phyloP scores from a whole-genome alignment of 2,888 invertebrate genomes.

The Dasysyrphus albostriatus region DNA sequence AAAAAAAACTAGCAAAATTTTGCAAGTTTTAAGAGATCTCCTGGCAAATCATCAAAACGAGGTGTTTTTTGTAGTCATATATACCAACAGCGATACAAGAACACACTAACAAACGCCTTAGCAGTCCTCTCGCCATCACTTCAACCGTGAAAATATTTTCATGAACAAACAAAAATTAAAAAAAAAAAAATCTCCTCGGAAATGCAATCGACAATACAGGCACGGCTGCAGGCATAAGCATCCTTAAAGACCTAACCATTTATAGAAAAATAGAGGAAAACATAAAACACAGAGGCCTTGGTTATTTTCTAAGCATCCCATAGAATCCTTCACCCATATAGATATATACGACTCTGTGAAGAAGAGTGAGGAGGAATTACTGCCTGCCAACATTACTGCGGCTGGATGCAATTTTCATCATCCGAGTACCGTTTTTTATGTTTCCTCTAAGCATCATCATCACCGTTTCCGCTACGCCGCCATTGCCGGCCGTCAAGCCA shows the following conservation, averaged over 20 bases:
- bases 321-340: neutral
- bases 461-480: conserved; percentile 12
- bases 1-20: neutral
- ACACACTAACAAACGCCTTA: neutral
- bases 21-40: conserved; percentile 1
- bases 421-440: conserved; percentile 64
- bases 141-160: conserved; percentile 61
- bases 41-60: conserved; percentile 27
- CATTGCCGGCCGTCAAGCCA: conserved; percentile 51
- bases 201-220: conserved; percentile 67
- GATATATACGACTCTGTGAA: neutral
- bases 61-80: too few species aligned
- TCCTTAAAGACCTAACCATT: conserved; percentile 59
- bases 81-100: conserved; percentile 27
- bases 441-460: conserved; percentile 53
- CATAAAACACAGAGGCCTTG: conserved; percentile 55
- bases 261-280: conserved; percentile 1
- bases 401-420: conserved; percentile 60
- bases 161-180: conserved; percentile 1
- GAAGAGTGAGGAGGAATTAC: neutral
- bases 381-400: conserved; percentile 32
- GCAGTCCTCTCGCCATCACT: conserved; percentile 21
- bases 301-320: conserved; percentile 59
- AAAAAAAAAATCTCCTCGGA: conserved; percentile 41
- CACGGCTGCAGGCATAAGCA: conserved; percentile 35